These are phyloP conservation scores for Hydriomena furcata DNA, from an alignment of 2,888 invertebrate genomes.

Conservation along the genomic window DNA sequence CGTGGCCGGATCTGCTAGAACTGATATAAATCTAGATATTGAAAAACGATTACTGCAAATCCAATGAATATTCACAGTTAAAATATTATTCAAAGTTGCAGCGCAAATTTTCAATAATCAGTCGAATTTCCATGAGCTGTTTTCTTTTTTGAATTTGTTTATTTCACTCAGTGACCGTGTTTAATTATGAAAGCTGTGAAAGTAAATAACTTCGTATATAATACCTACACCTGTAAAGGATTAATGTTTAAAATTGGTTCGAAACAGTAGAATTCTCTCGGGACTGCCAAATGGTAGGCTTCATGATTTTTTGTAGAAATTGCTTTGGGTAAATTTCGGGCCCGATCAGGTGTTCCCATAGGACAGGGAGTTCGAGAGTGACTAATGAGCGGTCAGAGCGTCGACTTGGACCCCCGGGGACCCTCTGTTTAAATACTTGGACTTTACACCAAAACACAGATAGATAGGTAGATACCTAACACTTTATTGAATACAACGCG, in stretches of 20 bases:
- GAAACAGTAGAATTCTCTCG: constrained; percentile 24
- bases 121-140: too few relatives aligned
- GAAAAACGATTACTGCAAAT: too few relatives aligned
- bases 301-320: constrained; percentile 52
- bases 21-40: too few relatives aligned
- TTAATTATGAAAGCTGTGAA: constrained; percentile 5
- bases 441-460: constrained; percentile 44
- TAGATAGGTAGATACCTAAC: too few relatives aligned
- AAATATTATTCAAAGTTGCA: too few relatives aligned
- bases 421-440: constrained; percentile 45
- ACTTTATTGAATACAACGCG: too few relatives aligned
- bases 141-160: too few relatives aligned
- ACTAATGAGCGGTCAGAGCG: constrained; percentile 64
- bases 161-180: constrained; percentile 4
- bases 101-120: too few relatives aligned
- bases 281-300: constrained; percentile 42
- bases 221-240: neutral
- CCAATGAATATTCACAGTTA: too few relatives aligned
- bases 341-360: constrained; percentile 52
- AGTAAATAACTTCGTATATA: constrained; percentile 3
- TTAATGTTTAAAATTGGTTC: constrained; percentile 34
- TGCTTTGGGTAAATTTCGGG: constrained; percentile 48
- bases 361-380: constrained; percentile 43
- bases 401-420: constrained; percentile 50
- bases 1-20: too few relatives aligned